Base-by-base conservation (phyloP, 2,113 vertebrate genomes). In the Xiphophorus couchianus region DNA sequence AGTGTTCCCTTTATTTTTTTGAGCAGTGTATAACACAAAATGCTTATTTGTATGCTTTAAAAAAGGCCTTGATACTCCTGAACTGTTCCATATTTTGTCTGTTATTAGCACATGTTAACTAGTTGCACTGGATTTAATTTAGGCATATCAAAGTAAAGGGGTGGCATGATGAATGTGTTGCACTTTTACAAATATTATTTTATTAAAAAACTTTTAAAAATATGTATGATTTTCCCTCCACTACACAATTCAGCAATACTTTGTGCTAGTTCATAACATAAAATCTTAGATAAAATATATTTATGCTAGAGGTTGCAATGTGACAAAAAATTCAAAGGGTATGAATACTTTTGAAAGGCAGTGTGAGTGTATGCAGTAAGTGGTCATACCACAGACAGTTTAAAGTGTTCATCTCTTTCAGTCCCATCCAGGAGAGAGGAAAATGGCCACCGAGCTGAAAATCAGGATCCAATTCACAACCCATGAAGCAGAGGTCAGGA, bases 401-500 rank as follows among this genome's bases (percentile, higher is more conserved):
- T 48, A n/a, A 58, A 54, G 22, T 25, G 10, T n/a, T 44, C 51
- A 29, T 73, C 73, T 76, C 30, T 73, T 81, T 76, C 42, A 78
- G 29, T 30, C 65, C 35, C 62, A 58, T 71, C 39, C 3, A 66
- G 3, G 7, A 14, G 2, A 73, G 29, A 58, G 42, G 25, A 58
- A 54, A 78, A 65, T 1, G 2, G 30, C 73, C 8, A n/a, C 73
- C 65, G 61, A 79, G 73, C 66, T 70, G 74, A 67, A 80, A 71
- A 83, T 81, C 73, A 64, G 7, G 62, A 74, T 64, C 10, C 44
- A 31, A 27, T 81, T 76, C 77, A 71, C 70, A 68, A 73, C 63
- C 72, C 69, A 72, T 69, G 71, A 87, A 84, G 69, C 67, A 33
- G 62, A 65, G 74, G 75, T 68, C 71, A 27, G 62, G 4, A 6